phyloP scores from a whole-genome alignment of 64 coral and sea anemone species.

The Platygyra sinensis region DNA sequence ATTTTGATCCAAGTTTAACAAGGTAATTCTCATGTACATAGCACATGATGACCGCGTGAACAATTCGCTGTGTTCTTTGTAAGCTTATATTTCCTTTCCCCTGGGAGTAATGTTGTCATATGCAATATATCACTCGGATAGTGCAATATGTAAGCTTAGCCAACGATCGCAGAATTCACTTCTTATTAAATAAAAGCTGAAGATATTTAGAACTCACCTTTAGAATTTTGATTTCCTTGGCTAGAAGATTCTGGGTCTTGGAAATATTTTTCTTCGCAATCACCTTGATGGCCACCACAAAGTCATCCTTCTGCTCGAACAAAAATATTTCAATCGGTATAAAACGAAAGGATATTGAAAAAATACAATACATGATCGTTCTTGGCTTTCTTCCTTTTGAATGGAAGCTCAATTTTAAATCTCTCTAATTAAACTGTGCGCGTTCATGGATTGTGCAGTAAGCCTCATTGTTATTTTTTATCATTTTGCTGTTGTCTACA shows the following conservation, averaged over 20 bases:
- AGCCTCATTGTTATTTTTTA: too few species aligned
- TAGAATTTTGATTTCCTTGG: conserved; percentile 98
- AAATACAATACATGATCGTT: not conserved
- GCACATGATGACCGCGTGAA: not conserved
- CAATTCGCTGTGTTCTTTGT: not conserved
- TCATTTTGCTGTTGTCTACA: too few species aligned
- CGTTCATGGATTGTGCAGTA: too few species aligned
- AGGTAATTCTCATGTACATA: too few species aligned
- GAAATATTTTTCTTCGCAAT: conserved; percentile 98
- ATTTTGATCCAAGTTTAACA: not conserved
- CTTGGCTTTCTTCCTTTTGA: too few species aligned
- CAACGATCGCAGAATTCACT: not conserved
- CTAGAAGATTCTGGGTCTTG: conserved; percentile 91
- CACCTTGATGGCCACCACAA: conserved; percentile 93
- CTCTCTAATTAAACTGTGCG: too few species aligned
- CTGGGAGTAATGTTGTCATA: not conserved
- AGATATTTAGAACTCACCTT: conserved; percentile 56
- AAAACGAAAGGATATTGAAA: conserved; percentile 5
- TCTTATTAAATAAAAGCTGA: not conserved
- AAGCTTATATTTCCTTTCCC: not conserved
- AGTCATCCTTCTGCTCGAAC: conserved; percentile 77
- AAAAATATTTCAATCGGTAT: not conserved
- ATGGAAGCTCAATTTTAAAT: too few species aligned
- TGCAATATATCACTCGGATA: not conserved
- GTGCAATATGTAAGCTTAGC: not conserved